Evolutionary conservation across 2,797 vertebrate genomes (phyloP).

Genomic region (Crocodylus rhombifer): DNA sequence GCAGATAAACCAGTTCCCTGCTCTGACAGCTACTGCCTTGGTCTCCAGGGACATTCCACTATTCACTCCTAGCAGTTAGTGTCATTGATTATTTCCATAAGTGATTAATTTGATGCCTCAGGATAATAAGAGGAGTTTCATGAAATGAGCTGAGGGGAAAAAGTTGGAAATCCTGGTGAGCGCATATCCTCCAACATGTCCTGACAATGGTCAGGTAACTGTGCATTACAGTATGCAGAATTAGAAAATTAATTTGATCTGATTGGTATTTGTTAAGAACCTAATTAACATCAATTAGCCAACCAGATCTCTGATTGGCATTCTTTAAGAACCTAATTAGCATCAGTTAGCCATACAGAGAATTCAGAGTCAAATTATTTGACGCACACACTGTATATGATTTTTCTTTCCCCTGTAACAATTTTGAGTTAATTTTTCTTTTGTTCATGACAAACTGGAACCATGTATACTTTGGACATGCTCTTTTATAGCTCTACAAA

Average conservation of each 20-base stretch:
- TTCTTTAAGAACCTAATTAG: neutral
- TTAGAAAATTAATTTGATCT: neutral
- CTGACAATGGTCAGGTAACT: neutral
- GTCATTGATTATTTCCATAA: neutral
- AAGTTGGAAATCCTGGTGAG: neutral
- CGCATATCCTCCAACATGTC: neutral
- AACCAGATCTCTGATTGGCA: neutral
- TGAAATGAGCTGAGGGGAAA: neutral
- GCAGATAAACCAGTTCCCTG: neutral
- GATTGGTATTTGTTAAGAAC: neutral
- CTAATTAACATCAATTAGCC: neutral
- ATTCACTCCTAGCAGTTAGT: neutral
- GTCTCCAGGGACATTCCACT: neutral
- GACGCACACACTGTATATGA: neutral
- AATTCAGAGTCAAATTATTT: neutral
- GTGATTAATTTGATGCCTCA: neutral
- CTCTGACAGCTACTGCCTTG: neutral
- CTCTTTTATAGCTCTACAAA: no score
- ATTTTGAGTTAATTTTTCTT: neutral
- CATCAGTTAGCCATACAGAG: neutral
- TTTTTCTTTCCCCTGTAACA: neutral
- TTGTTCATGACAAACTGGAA: neutral
- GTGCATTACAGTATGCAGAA: neutral
- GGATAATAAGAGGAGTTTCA: neutral
- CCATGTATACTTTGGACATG: neutral